Percentiles rank a stretch among this genome's conserved stretches.
Conservation (phyloP, 2,797 vertebrate genomes). For the Lepus oiostolus region DNA sequence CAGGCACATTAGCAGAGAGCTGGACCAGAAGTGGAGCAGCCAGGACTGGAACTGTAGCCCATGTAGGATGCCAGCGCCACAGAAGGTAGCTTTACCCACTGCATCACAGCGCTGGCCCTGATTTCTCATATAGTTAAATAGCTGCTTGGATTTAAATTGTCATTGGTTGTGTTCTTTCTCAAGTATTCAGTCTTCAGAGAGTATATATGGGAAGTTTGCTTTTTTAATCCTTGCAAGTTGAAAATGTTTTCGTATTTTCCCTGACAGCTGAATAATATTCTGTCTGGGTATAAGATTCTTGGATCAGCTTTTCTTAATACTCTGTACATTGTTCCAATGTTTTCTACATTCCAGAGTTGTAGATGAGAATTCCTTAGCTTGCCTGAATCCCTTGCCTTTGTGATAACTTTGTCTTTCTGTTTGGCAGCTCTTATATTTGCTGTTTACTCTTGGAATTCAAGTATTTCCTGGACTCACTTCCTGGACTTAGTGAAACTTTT, state of each 20-base stretch:
- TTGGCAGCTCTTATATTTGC: slow-evolving; percentile 68
- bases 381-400: slow-evolving; percentile 51
- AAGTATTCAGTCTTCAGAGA: slow-evolving; percentile 54
- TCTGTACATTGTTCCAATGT: slow-evolving; percentile 59
- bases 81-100: no score
- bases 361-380: slow-evolving; percentile 71
- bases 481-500: slow-evolving; percentile 75
- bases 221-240: slow-evolving; percentile 51
- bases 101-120: no score
- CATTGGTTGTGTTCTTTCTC: slow-evolving; percentile 37
- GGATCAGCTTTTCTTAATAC: slow-evolving; percentile 54
- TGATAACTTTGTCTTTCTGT: slow-evolving; percentile 60
- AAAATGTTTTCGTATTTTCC: slow-evolving; percentile 66
- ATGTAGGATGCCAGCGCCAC: no score
- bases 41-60: no score
- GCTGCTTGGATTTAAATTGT: neutral
- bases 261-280: slow-evolving; percentile 70
- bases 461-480: slow-evolving; percentile 75
- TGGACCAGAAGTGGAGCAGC: no score
- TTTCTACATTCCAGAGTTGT: slow-evolving; percentile 56
- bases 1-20: no score
- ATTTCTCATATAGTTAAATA: neutral
- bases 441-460: slow-evolving; percentile 78
- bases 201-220: neutral
- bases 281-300: slow-evolving; percentile 61